Evolutionary conservation across 2,888 invertebrate species (phyloP).

Genomic region (Syrphus vitripennis): DNA sequence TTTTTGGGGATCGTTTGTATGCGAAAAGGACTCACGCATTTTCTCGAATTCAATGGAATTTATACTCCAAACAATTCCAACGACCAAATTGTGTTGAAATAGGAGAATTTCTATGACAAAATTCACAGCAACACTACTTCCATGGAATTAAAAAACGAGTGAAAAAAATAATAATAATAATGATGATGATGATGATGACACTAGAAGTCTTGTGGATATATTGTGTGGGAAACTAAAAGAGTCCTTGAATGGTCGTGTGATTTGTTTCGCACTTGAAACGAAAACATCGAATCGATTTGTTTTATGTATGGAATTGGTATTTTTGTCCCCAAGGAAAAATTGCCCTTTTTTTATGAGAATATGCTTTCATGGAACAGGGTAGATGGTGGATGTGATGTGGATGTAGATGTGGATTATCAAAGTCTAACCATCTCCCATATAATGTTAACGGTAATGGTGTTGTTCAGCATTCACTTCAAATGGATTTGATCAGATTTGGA

Average conservation of each 20-base stretch:
- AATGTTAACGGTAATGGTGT: not conserved
- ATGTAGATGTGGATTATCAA: not conserved
- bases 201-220: not conserved
- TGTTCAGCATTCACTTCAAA: constrained; percentile 5
- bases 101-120: not conserved
- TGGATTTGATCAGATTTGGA: not conserved
- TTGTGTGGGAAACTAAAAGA: constrained; percentile 2
- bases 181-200: constrained; percentile 13
- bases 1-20: not conserved
- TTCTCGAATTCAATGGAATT: not conserved
- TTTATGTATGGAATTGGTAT: not conserved
- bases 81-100: constrained; percentile 7
- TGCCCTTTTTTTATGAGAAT: constrained; percentile 13
- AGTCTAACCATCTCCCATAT: not conserved
- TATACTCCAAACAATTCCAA: constrained; percentile 8
- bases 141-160: not conserved
- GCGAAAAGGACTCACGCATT: not conserved
- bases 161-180: too few relatives aligned
- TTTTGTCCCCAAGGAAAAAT: not conserved
- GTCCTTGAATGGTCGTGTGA: not conserved
- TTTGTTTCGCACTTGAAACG: constrained; percentile 27
- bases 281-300: constrained; percentile 32
- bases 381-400: too few relatives aligned
- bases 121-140: too few relatives aligned
- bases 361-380: not conserved